Evolutionary conservation across 2,888 invertebrate species (phyloP), one percentile per base, ranked within the genome.

Genomic region (Opisthograptis luteolata): DNA sequence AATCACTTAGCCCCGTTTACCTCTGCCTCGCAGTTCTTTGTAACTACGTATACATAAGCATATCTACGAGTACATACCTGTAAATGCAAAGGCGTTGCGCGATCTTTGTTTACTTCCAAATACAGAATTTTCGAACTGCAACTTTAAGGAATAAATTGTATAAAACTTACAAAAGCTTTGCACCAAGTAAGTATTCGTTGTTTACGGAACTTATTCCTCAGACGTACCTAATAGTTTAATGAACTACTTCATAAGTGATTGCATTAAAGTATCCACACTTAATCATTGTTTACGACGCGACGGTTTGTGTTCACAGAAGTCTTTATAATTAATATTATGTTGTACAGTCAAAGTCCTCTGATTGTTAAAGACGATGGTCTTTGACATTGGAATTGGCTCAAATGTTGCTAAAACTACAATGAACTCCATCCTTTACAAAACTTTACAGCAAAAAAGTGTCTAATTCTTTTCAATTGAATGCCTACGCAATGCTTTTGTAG

Each of bases 61-160:
- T 52, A 56, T 39, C 30, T 43, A 19, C 37, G 14, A 41, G 46
- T n/a, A n/a, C n/a, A n/a, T n/a, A n/a, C 55, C 57, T 51, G 43
- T 49, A 36, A 56, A 49, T 58, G 63, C 65, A 68, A 64, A 69
- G 55, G 46, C 30, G 60, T 66, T 67, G 65, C 69, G 68, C 55
- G 71, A 70, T 69, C 62, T 62, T 58, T 75, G 73, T 81, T 75
- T 76, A 70, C 70, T 46, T 50, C 58, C 56, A 68, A 73, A 75
- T 62, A 69, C 64, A 74, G 74, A 79, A 57, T 73, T 84, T 83
- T 71, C 71, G 73, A 74, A 78, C 37, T 51, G 64, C 49, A 53
- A 51, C 51, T 62, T 49, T 30, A 34, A 15, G 27, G 27, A n/a
- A n/a, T 34, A 43, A 36, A 55, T 53, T 61, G 55, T 46, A 54